Base-by-base conservation (phyloP, 2,113 vertebrate species). In the Micronisus gabar region DNA sequence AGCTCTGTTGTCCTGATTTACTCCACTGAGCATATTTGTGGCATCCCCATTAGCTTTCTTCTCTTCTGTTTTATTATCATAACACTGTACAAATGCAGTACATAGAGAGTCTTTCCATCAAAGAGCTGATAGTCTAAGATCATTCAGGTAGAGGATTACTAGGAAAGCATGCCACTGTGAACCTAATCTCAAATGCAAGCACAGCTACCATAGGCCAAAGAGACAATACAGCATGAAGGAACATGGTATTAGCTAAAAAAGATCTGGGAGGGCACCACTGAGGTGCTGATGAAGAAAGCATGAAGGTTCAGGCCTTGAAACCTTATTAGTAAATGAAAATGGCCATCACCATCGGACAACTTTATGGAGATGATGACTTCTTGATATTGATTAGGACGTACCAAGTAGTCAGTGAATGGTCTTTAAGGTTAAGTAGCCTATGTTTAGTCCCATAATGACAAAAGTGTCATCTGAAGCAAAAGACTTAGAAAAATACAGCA, bases 291-390 rank as follows among this genome's bases (percentile, higher is more conserved):
- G 21, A 27, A 88, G 36, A 43, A 53, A 36, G 13, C 7, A 36
- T 15, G 36, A 81, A 43, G 34, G 12, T 9, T 66, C 14, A 40
- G 14, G 21, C 40, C 18, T 68, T 88, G 45, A 85, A 85, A 70
- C 2, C 2, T 67, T 66, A 9, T 38, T 79, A 58, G 11, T 34
- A 15, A 82, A 65, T 23, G 72, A 9, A 93, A 6, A 68, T 56
- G 45, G 6, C 3, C 8, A 2, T 61, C 21, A 48, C 2, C 11
- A 58, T 19, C 0, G 0, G 30, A 25, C 1, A 88, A 5, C 9
- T n/a, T 76, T 9, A 47, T 25, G 41, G 21, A 89, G 25, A 27
- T 47, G 5, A 38, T 25, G 22, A 48, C 2, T 56, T 38, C 48
- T 34, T 56, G 1, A 22, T 61, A 40, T 15, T 25, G 11, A 48